phyloP scores from a whole-genome alignment of 2,888 invertebrate species.

The Aspidapion aeneum region DNA sequence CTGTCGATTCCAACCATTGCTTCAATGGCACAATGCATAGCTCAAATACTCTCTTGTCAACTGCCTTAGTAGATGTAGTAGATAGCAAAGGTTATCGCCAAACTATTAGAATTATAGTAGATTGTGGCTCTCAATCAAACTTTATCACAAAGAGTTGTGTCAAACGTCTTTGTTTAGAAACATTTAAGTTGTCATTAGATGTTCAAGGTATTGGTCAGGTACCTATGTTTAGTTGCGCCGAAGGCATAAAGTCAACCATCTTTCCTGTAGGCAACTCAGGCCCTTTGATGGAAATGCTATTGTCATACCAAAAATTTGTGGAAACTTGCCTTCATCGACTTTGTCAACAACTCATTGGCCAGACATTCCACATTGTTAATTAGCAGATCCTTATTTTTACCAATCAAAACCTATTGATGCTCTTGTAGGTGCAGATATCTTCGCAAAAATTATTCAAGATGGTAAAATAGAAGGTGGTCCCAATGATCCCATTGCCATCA shows the following conservation, averaged over 20 bases:
- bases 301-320: neutral
- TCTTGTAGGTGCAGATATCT: neutral
- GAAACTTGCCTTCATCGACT: neutral
- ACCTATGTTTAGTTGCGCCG: neutral
- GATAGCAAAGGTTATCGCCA: neutral
- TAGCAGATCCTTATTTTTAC: constrained; percentile 2
- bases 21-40: neutral
- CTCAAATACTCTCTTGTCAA: neutral
- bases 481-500: too few relatives aligned
- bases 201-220: neutral
- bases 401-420: neutral
- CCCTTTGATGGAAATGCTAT: neutral
- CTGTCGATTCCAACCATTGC: neutral
- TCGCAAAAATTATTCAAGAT: neutral
- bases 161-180: too few relatives aligned
- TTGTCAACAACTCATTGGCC: neutral
- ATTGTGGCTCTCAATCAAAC: neutral
- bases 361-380: neutral
- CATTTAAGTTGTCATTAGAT: too few relatives aligned
- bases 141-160: neutral
- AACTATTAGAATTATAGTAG: neutral
- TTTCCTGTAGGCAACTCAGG: neutral
- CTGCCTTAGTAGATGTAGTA: neutral
- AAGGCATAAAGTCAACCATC: neutral
- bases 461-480: neutral